Conservation (phyloP, 1,140 invertebrate genomes). For the Eubasilissa regina region DNA sequence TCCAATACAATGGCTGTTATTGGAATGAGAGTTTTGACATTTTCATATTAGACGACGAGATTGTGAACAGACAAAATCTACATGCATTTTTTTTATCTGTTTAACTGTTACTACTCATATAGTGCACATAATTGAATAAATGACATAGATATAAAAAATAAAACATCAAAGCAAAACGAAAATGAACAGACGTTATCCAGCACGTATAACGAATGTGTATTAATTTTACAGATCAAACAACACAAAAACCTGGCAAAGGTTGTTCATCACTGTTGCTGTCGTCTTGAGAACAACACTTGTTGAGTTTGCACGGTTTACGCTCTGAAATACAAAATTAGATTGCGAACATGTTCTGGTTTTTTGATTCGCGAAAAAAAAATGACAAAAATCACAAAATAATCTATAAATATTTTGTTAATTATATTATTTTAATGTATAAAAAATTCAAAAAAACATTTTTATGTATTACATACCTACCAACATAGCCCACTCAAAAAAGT, state of each 20-base stretch:
- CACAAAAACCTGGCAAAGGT: constrained; percentile 69
- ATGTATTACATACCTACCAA: too few relatives aligned
- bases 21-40: too few relatives aligned
- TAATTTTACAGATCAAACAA: constrained; percentile 13
- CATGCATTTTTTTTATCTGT: constrained; percentile 1
- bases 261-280: constrained; percentile 84
- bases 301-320: constrained; percentile 68
- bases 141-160: neutral
- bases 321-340: constrained; percentile 61
- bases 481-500: too few relatives aligned
- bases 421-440: too few relatives aligned
- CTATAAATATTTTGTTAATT: too few relatives aligned
- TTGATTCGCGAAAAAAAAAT: too few relatives aligned
- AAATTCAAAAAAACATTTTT: too few relatives aligned
- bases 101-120: constrained; percentile 14
- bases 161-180: constrained; percentile 25
- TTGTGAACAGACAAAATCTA: neutral
- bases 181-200: constrained; percentile 14
- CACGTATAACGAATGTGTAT: constrained; percentile 10
- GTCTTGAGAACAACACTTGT: constrained; percentile 77
- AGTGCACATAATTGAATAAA: constrained; percentile 27
- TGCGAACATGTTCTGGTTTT: constrained; percentile 26
- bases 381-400: too few relatives aligned
- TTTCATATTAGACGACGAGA: too few relatives aligned
- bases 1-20: too few relatives aligned